phyloP scores from a whole-genome alignment of 2,113 vertebrate species.

The Pipra filicauda region DNA sequence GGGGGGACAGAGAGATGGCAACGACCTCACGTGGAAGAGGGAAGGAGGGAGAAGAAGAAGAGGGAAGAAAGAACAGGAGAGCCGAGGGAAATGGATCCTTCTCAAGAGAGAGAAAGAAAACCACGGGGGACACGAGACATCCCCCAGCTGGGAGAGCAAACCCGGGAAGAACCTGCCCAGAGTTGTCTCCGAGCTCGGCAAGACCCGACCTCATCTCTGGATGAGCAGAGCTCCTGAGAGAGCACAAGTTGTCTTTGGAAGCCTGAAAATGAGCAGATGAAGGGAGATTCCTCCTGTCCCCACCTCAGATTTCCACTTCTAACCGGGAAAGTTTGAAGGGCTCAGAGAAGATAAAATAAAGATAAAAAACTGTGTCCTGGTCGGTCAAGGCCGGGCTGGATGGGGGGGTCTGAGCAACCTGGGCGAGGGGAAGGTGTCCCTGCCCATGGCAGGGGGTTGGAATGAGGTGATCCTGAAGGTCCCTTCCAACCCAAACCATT shows the following conservation, averaged over 20 bases:
- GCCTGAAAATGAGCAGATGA: not conserved
- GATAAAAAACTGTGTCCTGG: not conserved
- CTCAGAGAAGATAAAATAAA: not conserved
- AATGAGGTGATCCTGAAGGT: not conserved
- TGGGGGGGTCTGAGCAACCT: not conserved
- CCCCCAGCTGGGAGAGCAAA: not conserved
- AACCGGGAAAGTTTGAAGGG: not conserved
- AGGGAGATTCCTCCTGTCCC: not conserved
- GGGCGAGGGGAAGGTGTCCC: not conserved
- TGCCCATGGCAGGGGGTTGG: not conserved
- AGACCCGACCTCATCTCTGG: not conserved
- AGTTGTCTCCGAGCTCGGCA: not conserved
- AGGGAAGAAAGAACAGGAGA: not conserved
- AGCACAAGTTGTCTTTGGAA: not conserved
- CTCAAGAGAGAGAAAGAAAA: not conserved
- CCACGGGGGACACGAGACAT: not conserved
- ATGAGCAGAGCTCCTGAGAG: not conserved
- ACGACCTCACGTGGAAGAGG: not conserved
- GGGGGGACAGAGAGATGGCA: not conserved
- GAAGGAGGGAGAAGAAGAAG: not conserved
- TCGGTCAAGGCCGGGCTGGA: not conserved
- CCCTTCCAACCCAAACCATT: not conserved
- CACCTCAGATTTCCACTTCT: not conserved
- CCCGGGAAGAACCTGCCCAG: not conserved
- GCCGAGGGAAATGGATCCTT: not conserved